These are phyloP conservation scores for Leptobrachium ailaonicum DNA, from an alignment of 2,113 vertebrate species.

Conservation along the genomic window DNA sequence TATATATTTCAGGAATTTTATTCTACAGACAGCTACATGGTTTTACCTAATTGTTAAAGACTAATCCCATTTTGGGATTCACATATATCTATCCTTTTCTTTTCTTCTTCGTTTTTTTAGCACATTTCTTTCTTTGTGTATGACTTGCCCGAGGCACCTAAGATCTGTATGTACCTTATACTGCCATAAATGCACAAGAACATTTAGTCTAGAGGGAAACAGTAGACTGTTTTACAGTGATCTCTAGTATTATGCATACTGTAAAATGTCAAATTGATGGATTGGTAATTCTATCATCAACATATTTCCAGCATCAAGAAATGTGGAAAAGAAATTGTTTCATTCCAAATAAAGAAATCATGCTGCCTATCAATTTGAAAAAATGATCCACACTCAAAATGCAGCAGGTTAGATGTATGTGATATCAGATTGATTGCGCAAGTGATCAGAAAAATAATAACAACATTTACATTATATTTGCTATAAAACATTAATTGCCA, in stretches of 20 bases:
- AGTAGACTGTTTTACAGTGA: conserved; percentile 37
- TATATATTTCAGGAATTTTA: not conserved
- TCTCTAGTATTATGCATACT: conserved; percentile 37
- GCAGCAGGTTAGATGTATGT: too few species aligned
- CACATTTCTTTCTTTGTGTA: conserved; percentile 25
- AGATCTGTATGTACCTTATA: conserved; percentile 33
- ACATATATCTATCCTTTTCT: conserved; percentile 26
- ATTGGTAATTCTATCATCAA: conserved; percentile 45
- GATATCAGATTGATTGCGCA: too few species aligned
- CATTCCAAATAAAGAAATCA: conserved; percentile 17
- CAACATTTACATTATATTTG: too few species aligned
- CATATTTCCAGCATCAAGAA: conserved; percentile 31
- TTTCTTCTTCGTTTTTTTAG: conserved; percentile 8
- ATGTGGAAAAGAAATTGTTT: conserved; percentile 4
- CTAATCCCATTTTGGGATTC: conserved; percentile 26
- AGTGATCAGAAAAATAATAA: too few species aligned
- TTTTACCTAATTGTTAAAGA: conserved; percentile 7
- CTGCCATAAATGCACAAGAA: conserved; percentile 36
- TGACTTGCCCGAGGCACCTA: conserved; percentile 29
- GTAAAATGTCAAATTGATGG: conserved; percentile 44
- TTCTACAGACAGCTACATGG: not conserved
- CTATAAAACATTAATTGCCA: too few species aligned
- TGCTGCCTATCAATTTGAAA: not conserved
- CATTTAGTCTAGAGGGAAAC: conserved; percentile 37
- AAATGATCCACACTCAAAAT: not conserved